These are phyloP conservation scores for Anguilla megastoma DNA, from an alignment of 2,797 vertebrate species.

Conservation along the genomic window DNA sequence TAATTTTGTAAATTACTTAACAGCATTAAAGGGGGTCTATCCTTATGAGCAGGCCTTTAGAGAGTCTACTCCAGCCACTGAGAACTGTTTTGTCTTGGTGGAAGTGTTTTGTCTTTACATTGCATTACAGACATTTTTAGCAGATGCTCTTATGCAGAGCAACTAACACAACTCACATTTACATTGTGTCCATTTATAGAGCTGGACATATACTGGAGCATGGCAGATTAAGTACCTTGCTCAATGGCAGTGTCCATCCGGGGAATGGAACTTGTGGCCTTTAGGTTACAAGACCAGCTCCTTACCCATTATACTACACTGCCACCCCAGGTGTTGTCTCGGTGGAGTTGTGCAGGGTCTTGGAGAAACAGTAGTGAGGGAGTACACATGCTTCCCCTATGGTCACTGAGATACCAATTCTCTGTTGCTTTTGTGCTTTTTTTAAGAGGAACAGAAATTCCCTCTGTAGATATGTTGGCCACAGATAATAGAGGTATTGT, in stretches of 20 bases:
- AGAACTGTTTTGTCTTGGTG: not conserved
- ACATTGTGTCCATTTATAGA: too few species aligned
- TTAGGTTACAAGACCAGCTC: too few species aligned
- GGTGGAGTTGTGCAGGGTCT: not conserved
- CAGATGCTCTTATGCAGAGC: too few species aligned
- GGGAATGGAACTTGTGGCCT: too few species aligned
- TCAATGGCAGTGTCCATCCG: too few species aligned
- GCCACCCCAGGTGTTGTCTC: not conserved
- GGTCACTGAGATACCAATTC: not conserved
- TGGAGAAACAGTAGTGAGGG: not conserved
- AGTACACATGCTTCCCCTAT: not conserved
- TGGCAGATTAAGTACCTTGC: too few species aligned
- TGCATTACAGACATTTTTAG: too few species aligned
- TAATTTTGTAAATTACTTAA: not conserved
- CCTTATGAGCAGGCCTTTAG: not conserved
- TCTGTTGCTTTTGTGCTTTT: not conserved
- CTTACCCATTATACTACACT: too few species aligned
- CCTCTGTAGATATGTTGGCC: not conserved
- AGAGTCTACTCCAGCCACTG: not conserved
- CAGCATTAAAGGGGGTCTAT: not conserved
- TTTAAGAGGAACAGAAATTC: not conserved
- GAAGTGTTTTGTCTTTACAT: too few species aligned
- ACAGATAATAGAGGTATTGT: not conserved
- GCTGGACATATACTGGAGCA: too few species aligned
- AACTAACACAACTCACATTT: too few species aligned